phyloP scores from a whole-genome alignment of 1,140 invertebrate species.

The Scaptomyza graminum region DNA sequence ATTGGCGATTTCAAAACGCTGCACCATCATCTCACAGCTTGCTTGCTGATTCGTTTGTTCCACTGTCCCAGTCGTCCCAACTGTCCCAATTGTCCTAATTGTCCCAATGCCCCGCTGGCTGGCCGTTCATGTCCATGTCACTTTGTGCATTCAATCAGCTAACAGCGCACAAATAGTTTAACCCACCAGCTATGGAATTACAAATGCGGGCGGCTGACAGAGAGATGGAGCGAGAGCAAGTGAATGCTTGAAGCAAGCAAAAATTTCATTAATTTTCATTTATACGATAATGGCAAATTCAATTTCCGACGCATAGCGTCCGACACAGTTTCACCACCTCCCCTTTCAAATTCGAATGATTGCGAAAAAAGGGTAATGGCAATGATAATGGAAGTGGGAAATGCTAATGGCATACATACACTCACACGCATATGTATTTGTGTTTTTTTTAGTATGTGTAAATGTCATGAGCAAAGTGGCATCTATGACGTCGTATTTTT shows the following conservation, averaged over 20 bases:
- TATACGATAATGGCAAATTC: conserved; percentile 67
- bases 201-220: conserved; percentile 28
- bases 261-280: conserved; percentile 70
- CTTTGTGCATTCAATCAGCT: conserved; percentile 60
- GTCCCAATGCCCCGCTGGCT: conserved; percentile 1
- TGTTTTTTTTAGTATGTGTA: conserved; percentile 1
- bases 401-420: conserved; percentile 26
- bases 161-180: conserved; percentile 39
- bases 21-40: conserved; percentile 1
- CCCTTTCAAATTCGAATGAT: background rate
- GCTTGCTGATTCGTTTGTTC: background rate
- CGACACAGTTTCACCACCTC: conserved; percentile 24
- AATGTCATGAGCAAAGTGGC: conserved; percentile 16
- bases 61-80: background rate
- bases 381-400: conserved; percentile 65
- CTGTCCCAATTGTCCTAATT: background rate
- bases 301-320: conserved; percentile 59
- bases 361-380: conserved; percentile 39
- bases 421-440: background rate
- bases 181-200: conserved; percentile 32
- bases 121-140: conserved; percentile 8
- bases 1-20: conserved; percentile 40
- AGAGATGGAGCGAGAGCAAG: background rate
- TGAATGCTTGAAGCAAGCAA: conserved; percentile 28
- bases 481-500: conserved; percentile 33